phyloP scores from a whole-genome alignment of 2,888 invertebrate genomes.

The Allolobophora icterica region DNA sequence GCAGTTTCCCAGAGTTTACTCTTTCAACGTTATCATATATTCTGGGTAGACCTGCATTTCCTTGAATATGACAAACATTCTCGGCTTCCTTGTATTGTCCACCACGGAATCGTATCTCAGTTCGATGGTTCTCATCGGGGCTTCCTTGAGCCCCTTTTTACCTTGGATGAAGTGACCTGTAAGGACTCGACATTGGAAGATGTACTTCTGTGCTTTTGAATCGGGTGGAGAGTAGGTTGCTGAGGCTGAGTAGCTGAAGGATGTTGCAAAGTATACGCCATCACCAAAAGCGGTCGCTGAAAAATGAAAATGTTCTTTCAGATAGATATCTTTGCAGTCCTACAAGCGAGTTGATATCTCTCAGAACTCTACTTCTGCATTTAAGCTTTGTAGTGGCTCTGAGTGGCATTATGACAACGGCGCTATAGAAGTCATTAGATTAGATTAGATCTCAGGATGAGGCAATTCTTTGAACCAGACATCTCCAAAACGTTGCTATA shows the following conservation, averaged over 20 bases:
- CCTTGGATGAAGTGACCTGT: constrained; percentile 38
- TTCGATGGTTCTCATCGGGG: constrained; percentile 29
- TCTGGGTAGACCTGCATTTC: constrained; percentile 60
- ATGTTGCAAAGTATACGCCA: constrained; percentile 57
- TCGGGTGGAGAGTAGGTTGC: constrained; percentile 37
- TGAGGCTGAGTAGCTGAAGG: constrained; percentile 35
- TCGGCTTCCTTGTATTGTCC: constrained; percentile 48
- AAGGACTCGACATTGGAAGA: constrained; percentile 40
- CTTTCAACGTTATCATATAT: constrained; percentile 55
- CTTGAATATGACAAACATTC: constrained; percentile 58
- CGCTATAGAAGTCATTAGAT: too few relatives aligned
- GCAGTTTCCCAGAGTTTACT: too few relatives aligned
- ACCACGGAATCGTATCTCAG: constrained; percentile 54
- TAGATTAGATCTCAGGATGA: not conserved
- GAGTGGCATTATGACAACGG: too few relatives aligned
- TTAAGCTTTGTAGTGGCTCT: not conserved
- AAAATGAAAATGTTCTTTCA: too few relatives aligned
- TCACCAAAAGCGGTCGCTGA: constrained; percentile 55
- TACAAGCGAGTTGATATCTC: not conserved
- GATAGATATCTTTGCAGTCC: not conserved
- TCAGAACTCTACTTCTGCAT: not conserved
- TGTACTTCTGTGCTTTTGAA: constrained; percentile 34
- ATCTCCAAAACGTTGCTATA: not conserved
- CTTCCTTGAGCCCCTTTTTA: not conserved
- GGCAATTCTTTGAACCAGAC: not conserved